These are phyloP conservation scores for Spicauda simplicius DNA, from an alignment of 2,888 invertebrate species.

Conservation along the genomic window DNA sequence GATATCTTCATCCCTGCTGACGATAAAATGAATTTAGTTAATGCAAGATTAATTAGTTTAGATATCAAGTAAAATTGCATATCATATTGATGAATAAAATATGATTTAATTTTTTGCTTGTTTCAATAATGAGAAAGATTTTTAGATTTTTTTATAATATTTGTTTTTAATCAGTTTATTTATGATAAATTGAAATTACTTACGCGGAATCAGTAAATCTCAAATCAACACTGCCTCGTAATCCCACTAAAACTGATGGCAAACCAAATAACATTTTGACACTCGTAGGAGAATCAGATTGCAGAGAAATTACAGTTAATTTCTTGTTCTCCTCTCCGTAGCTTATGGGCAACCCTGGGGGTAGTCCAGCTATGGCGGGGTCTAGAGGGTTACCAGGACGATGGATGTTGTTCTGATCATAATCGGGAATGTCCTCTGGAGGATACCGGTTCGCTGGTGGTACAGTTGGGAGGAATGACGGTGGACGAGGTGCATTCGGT, in stretches of 20 bases:
- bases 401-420: conserved; percentile 69
- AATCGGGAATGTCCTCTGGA: conserved; percentile 65
- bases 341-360: conserved; percentile 58
- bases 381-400: conserved; percentile 56
- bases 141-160: too few relatives aligned
- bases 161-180: not conserved
- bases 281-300: conserved; percentile 91
- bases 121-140: too few relatives aligned
- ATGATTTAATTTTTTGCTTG: too few relatives aligned
- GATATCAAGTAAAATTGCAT: too few relatives aligned
- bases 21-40: too few relatives aligned
- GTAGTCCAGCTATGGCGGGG: conserved; percentile 51
- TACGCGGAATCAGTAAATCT: conserved; percentile 92
- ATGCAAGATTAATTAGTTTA: too few relatives aligned
- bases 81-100: too few relatives aligned
- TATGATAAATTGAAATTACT: conserved; percentile 56
- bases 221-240: conserved; percentile 94
- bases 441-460: conserved; percentile 72
- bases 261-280: conserved; percentile 93
- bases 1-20: conserved; percentile 87
- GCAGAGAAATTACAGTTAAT: conserved; percentile 85
- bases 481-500: conserved; percentile 49
- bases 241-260: conserved; percentile 92
- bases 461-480: conserved; percentile 75
- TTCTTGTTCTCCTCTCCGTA: conserved; percentile 73